Conservation (phyloP, 2,888 invertebrate species). For the Cephus pulcher region DNA sequence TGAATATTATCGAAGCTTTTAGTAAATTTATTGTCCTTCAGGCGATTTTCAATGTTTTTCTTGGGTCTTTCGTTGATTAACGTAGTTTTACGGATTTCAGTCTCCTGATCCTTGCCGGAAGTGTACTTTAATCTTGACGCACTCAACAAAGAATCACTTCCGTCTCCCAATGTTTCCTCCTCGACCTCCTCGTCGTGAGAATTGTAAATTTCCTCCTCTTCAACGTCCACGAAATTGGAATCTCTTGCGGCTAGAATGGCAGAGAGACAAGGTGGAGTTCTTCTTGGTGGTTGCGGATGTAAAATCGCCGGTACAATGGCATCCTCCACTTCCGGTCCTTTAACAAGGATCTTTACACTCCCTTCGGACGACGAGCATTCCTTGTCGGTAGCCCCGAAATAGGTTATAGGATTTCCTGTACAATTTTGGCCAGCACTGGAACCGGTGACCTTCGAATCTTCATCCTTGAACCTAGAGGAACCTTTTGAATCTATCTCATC, state of each 20-base stretch:
- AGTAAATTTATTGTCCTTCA: neutral
- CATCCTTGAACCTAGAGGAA: neutral
- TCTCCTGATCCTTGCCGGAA: conserved; percentile 14
- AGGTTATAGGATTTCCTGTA: conserved; percentile 45
- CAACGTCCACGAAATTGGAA: conserved; percentile 58
- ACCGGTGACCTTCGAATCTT: conserved; percentile 4
- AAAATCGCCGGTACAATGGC: conserved; percentile 83
- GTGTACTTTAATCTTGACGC: conserved; percentile 68
- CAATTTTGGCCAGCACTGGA: conserved; percentile 2
- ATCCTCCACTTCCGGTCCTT: conserved; percentile 70
- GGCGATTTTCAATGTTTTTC: neutral
- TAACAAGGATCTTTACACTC: conserved; percentile 68
- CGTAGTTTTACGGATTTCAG: neutral
- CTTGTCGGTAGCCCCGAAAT: conserved; percentile 42
- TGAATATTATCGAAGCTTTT: conserved; percentile 7
- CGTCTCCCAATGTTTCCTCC: conserved; percentile 63
- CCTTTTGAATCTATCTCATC: neutral
- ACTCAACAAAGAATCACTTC: conserved; percentile 78
- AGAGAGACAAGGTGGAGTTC: conserved; percentile 67
- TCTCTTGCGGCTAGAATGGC: conserved; percentile 54
- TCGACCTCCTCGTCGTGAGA: conserved; percentile 71
- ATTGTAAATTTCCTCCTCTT: conserved; percentile 70
- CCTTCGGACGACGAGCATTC: conserved; percentile 55
- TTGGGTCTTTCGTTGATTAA: neutral
- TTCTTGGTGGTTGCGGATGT: conserved; percentile 84